phyloP scores from a whole-genome alignment of 2,797 vertebrate genomes.

The Rachycentron canadum region DNA sequence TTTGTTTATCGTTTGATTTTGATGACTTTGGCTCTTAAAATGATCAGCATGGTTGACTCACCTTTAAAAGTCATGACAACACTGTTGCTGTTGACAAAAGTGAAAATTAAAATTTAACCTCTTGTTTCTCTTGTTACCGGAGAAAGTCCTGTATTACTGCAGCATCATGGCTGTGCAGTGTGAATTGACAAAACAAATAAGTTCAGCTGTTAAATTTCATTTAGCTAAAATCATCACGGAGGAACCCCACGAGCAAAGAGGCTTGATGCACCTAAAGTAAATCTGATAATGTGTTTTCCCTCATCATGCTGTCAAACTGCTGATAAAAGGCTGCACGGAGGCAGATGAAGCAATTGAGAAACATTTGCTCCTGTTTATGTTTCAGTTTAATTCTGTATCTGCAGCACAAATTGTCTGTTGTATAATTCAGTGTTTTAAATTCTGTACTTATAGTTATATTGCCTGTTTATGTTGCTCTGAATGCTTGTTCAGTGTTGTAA shows the following conservation, averaged over 20 bases:
- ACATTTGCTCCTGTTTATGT: background rate
- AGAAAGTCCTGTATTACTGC: background rate
- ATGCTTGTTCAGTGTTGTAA: background rate
- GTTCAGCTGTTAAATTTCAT: slow-evolving; percentile 57
- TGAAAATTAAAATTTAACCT: background rate
- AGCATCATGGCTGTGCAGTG: background rate
- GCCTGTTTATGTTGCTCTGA: background rate
- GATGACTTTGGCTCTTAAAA: too few relatives aligned
- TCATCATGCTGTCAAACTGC: slow-evolving; percentile 5
- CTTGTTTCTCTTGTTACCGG: background rate
- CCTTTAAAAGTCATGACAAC: too few relatives aligned
- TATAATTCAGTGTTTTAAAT: background rate
- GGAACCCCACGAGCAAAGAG: slow-evolving; percentile 45
- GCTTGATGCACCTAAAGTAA: slow-evolving; percentile 35
- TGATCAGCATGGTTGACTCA: too few relatives aligned
- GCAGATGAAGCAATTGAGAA: slow-evolving; percentile 1
- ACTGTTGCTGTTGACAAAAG: background rate
- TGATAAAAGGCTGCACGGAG: slow-evolving; percentile 10
- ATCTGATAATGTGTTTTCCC: slow-evolving; percentile 46
- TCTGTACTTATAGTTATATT: background rate
- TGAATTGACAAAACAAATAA: slow-evolving; percentile 20
- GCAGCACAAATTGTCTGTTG: background rate
- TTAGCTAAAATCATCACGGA: slow-evolving; percentile 55
- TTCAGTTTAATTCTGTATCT: background rate
- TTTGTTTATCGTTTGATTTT: background rate